These are phyloP conservation scores for Tachina lurida DNA, from an alignment of 2,888 invertebrate genomes.

Conservation along the genomic window DNA sequence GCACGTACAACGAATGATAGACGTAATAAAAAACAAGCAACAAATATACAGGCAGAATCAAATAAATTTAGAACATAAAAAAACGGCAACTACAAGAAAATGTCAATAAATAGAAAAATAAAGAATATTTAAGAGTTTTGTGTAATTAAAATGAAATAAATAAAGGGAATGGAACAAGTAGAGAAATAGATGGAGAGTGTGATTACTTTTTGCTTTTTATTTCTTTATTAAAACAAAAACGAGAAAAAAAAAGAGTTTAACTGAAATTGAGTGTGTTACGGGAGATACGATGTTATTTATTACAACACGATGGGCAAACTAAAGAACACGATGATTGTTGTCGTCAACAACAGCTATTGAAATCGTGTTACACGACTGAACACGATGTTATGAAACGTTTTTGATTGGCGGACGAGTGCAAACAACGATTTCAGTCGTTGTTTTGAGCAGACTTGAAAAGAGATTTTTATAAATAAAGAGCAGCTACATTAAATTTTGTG, in stretches of 20 bases:
- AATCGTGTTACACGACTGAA: conserved; percentile 43
- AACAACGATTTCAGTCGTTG: conserved; percentile 25
- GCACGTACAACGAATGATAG: not conserved
- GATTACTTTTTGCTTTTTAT: not conserved
- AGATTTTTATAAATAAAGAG: not conserved
- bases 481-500: not conserved
- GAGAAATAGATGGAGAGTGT: conserved; percentile 3
- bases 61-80: conserved; percentile 47
- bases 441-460: conserved; percentile 14
- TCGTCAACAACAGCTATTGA: conserved; percentile 15
- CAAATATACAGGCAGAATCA: conserved; percentile 23
- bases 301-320: conserved; percentile 29
- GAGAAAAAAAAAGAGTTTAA: conserved; percentile 3
- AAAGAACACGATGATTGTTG: conserved; percentile 30
- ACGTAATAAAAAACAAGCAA: conserved; percentile 27
- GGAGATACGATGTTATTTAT: not conserved
- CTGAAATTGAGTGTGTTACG: not conserved
- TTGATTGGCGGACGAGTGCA: conserved; percentile 70
- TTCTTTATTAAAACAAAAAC: conserved; percentile 27
- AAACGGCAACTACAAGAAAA: conserved; percentile 52
- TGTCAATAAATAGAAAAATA: conserved; percentile 54
- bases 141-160: conserved; percentile 52
- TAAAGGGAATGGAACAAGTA: conserved; percentile 5
- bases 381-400: conserved; percentile 49
- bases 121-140: conserved; percentile 40